Evolutionary conservation across 2,797 vertebrate genomes (phyloP).

Genomic region (Platalea minor): DNA sequence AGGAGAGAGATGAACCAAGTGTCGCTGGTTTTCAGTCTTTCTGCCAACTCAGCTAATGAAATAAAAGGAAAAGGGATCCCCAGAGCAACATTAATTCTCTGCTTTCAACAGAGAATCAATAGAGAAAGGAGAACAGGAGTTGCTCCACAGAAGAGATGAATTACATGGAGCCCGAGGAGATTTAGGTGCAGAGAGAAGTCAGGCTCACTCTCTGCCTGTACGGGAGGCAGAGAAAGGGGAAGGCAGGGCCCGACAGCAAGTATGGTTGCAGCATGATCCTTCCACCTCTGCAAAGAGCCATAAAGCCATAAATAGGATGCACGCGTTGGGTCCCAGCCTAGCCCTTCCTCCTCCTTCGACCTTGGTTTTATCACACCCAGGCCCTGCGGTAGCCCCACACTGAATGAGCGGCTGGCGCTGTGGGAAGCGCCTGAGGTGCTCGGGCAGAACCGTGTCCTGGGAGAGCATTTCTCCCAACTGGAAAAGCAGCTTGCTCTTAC

Average conservation of each 20-base stretch:
- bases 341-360: not conserved
- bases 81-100: conserved; percentile 18
- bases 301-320: not conserved
- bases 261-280: not conserved
- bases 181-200: not conserved
- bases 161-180: not conserved
- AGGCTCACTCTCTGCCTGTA: not conserved
- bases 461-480: not conserved
- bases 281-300: not conserved
- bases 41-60: conserved; percentile 16
- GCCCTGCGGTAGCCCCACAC: not conserved
- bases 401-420: not conserved
- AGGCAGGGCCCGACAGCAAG: not conserved
- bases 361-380: not conserved
- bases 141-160: not conserved
- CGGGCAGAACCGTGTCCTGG: not conserved
- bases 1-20: not conserved
- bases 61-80: conserved; percentile 8
- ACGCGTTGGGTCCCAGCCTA: not conserved
- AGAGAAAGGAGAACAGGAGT: not conserved
- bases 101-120: conserved; percentile 24
- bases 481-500: conserved; percentile 46
- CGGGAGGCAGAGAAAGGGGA: not conserved
- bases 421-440: not conserved
- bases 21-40: not conserved